Evolutionary conservation across 2,113 vertebrate genomes (phyloP), one percentile per base, ranked within the genome.

Genomic region (Columbina picui): DNA sequence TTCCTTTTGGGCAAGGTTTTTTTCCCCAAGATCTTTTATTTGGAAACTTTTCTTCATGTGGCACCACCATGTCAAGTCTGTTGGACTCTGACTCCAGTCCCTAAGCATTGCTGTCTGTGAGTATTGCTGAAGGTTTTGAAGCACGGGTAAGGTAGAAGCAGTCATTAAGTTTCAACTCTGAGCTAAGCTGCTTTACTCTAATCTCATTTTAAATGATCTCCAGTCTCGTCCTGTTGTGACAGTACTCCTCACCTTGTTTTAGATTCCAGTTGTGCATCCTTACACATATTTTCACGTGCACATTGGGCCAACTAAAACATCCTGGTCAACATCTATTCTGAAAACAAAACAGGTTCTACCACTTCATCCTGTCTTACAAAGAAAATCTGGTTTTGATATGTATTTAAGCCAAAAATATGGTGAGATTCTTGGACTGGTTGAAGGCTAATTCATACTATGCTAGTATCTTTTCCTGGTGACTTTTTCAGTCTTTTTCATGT

Each of bases 41-140:
- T 29, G 9, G 30, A 69, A 64, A 57, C 1, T 74, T 90, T 55
- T 38, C n/a, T 63, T 87, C 6, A 23, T 45, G 18, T 45, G 43
- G 12, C 17, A 63, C 8, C 1, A 6, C 59, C 15, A 2, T 14
- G 11, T 27, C 59, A 50, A 11, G 10, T 57, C 57, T 2, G 1
- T 8, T 69, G 67, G 7, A 29, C 4, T 53, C 23, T 45, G 22
- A 15, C 6, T 47, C 7, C 10, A 45, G 23, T 2, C 47, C 34
- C 34, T 39, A 50, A n/a, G 6, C 5, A 2, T 8, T 50, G 21
- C 7, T 73, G 4, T 32, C 26, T 74, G 10, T 14, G 19, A 41
- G 11, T 1, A 25, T 15, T 38, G 23, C 7, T 29, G 29, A 9
- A 56, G 63, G 8, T 19, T 50, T 61, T 47, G 61, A 39, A 73